Base-by-base conservation (phyloP, 1,140 invertebrate genomes). In the Drosophila yakuba region DNA sequence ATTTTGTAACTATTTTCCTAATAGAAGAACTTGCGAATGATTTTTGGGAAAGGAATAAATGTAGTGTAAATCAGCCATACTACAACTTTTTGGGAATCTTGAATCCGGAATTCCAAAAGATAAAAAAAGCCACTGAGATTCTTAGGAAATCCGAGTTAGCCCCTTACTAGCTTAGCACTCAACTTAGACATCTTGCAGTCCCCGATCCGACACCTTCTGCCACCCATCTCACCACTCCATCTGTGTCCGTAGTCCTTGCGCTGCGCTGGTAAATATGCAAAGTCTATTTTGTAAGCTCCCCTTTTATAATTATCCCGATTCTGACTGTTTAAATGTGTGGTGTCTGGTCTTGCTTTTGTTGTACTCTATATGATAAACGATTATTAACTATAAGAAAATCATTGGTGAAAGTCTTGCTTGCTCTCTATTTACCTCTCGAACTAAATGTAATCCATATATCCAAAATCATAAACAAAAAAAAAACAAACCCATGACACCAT, bases 211-310 rank as follows among this genome's bases (percentile, higher is more conserved):
- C 67, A 73, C 64, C 59, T 48, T 55, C 55, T 14, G 54, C 52
- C 78, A 79, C 71, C 72, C 41, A 66, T 57, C 25, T 60, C 54
- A 64, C 55, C 60, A 61, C 20, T 58, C 68, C 68, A 73, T 73
- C 55, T 75, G 47, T 85, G 82, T 85, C 64, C 77, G 74, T 86
- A 88, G 82, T 88, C 71, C 71, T 62, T 88, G 81, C 74, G 77
- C 86, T 78, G 78, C 74, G 84, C 84, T 89, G 84, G 84, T 89
- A 89, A 89, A 89, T 89, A 89, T 80, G 55, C 64, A 82, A 77
- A 79, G 41, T 73, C 32, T 74, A 73, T 51, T 20, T 74, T 55
- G 51, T 61, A 44, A 44, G 3, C 43, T 32, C 35, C 36, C 38
- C 36, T 60, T 60, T 74, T 71, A 35, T 71, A 28, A 35, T 50